Percentiles rank a stretch among this genome's conserved stretches.
Evolutionary conservation across 2,113 vertebrate species (phyloP).

Genomic region (Eonycteris spelaea): DNA sequence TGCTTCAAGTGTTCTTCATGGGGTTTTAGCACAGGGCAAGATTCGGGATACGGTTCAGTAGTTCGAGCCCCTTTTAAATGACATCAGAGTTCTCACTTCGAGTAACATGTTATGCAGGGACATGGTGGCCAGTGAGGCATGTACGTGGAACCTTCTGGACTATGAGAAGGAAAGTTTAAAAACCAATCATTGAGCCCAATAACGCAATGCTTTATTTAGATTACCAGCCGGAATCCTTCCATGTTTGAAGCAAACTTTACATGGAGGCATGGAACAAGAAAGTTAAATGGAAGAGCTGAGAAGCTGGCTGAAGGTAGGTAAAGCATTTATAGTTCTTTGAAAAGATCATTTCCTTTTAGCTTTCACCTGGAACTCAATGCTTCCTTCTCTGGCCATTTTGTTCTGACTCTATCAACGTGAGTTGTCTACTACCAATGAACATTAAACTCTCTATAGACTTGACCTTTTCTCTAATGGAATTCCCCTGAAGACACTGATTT

Average conservation of each 20-base stretch:
- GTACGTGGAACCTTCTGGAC: not conserved
- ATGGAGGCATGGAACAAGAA: not conserved
- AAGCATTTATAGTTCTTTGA: conserved; percentile 24
- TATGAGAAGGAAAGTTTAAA: not conserved
- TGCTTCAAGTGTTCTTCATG: not conserved
- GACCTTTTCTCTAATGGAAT: not conserved
- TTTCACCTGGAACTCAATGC: not conserved
- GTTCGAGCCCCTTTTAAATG: not conserved
- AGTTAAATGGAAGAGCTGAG: not conserved
- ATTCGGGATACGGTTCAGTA: not conserved
- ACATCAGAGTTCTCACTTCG: not conserved
- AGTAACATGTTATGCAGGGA: not conserved
- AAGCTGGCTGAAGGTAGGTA: not conserved
- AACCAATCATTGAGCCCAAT: not conserved
- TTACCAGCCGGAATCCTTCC: not conserved
- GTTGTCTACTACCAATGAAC: not conserved
- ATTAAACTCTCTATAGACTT: not conserved
- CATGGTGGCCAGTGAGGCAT: not conserved
- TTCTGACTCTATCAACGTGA: not conserved
- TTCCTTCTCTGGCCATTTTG: not conserved
- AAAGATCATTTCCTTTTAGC: conserved; percentile 29
- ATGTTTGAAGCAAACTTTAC: not conserved
- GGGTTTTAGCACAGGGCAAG: not conserved
- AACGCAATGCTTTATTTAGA: not conserved
- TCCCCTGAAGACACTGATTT: not conserved